Evolutionary conservation across 2,113 vertebrate species (phyloP), one percentile per base, ranked within the genome.

Genomic region (Triplophysa rosa): DNA sequence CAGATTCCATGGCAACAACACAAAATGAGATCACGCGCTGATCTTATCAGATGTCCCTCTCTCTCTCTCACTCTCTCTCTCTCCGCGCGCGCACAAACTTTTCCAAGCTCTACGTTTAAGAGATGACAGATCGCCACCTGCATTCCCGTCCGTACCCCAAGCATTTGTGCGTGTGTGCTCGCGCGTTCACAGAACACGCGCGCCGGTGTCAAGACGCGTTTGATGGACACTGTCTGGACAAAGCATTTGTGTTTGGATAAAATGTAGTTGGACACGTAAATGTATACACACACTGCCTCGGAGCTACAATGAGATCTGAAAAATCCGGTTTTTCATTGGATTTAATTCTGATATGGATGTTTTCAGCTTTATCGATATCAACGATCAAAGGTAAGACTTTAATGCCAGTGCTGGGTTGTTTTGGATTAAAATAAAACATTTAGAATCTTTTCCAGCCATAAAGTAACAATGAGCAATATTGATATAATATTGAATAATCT

Each of bases 331-430:
- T 58, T 40, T 24, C 65, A 24, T 52, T 21, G 69, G 49, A 83
- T 66, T 19, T 80, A 26, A 23, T 58, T 79, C 59, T 61, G 21
- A 19, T 67, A 6, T 49, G 72, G 75, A 63, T 19, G 8, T 54
- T 47, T 54, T 42, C 75, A 29, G n/a, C 67, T 8, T 0, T 65
- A 45, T 66, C 61, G 24, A 65, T 66, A 67, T 69, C 75, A n/a
- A 52, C 69, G 10, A 42, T 26, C 59, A 67, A 49, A 84, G 83
- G 83, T 84, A 81, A 80, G 82, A 77, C 1, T 24, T 9, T 19
- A 6, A 17, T 37, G 24, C 9, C 24, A 24, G 12, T 52, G 58
- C 23, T 49, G n/a, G n/a, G 29, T 16, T 42, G n/a, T 80, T 12
- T 37, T 16, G 4, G 1, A 10, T 21, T 21, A 8, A 9, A 58